phyloP scores from a whole-genome alignment of 2,113 vertebrate species.

The Setophaga kirtlandii region DNA sequence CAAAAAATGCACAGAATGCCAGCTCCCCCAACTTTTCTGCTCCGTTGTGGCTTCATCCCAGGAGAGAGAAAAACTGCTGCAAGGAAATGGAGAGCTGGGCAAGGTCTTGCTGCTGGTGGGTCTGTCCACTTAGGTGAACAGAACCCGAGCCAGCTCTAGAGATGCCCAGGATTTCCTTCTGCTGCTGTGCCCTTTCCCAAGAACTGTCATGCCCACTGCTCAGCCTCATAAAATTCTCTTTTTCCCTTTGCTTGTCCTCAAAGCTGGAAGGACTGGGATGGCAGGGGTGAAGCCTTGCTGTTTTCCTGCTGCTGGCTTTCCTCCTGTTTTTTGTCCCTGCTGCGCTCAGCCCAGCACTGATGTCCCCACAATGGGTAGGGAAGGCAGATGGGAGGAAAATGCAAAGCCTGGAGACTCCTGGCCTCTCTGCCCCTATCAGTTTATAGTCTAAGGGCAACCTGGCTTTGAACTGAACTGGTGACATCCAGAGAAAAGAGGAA shows the following conservation, averaged over 20 bases:
- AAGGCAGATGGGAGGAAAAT: not conserved
- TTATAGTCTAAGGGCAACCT: not conserved
- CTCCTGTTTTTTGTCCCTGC: not conserved
- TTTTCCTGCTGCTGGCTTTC: not conserved
- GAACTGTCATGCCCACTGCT: not conserved
- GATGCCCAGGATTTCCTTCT: not conserved
- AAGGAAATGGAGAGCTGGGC: not conserved
- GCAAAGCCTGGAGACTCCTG: not conserved
- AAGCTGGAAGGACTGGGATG: not conserved
- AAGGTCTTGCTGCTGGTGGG: not conserved
- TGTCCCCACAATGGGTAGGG: rapidly evolving
- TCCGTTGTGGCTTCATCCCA: not conserved
- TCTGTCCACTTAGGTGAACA: not conserved
- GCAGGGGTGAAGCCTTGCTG: rapidly evolving
- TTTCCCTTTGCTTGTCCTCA: not conserved
- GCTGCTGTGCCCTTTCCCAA: not conserved
- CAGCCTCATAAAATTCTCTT: not conserved
- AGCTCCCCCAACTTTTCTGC: not conserved
- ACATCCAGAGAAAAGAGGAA: not conserved
- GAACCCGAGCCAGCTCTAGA: not conserved
- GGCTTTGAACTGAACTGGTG: not conserved
- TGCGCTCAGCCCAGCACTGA: not conserved
- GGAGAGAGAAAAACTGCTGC: not conserved
- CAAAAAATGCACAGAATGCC: not conserved
- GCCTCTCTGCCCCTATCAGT: not conserved